These are phyloP conservation scores for Cavia porcellus DNA, from an alignment of 2,113 vertebrate species.

Conservation along the genomic window DNA sequence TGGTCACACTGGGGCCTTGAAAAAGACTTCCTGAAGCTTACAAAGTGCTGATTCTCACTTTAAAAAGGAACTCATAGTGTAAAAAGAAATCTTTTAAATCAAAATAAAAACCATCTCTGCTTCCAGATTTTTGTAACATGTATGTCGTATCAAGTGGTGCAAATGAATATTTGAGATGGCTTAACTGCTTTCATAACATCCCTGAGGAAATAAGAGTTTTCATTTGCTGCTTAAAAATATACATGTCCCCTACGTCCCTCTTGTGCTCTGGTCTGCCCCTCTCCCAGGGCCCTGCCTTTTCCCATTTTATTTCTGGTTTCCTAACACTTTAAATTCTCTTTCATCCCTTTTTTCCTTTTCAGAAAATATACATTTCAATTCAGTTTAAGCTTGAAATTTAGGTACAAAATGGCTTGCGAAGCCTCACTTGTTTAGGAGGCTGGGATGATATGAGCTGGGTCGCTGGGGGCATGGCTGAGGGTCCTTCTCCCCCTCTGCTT, in stretches of 20 bases:
- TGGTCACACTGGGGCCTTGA: slow-evolving; percentile 2
- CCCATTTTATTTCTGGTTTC: background rate
- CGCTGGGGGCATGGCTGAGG: background rate
- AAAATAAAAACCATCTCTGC: background rate
- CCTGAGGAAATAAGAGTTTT: background rate
- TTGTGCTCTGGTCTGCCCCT: fast-evolving
- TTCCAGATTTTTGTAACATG: slow-evolving; percentile 51
- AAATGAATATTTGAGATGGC: background rate
- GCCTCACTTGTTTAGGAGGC: background rate
- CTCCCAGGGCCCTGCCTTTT: fast-evolving
- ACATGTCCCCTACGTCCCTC: background rate
- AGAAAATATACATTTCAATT: background rate
- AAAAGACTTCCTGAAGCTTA: background rate
- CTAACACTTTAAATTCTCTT: background rate
- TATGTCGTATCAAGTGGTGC: background rate
- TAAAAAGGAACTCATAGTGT: background rate
- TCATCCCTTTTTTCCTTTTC: background rate
- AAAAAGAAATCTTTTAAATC: background rate
- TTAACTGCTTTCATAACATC: background rate
- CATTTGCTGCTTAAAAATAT: background rate
- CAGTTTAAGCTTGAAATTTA: background rate
- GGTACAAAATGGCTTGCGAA: background rate
- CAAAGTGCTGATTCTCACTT: background rate
- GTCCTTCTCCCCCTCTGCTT: background rate
- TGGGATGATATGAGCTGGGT: background rate